Conservation (phyloP, 2,113 vertebrate genomes). For the Dolichallabes microphthalmus region DNA sequence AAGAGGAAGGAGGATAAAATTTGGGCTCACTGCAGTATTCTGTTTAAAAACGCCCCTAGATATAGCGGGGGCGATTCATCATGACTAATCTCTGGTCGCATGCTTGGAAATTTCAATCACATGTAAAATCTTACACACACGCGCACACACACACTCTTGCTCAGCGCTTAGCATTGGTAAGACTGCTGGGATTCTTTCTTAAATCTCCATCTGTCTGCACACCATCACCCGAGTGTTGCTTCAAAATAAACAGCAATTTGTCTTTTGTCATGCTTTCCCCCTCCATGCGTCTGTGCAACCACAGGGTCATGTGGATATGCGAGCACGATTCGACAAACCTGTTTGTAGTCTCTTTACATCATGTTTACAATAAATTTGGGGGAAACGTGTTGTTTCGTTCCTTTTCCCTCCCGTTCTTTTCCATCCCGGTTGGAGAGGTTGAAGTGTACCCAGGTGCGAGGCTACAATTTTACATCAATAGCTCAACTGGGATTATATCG, state of each 20-base stretch:
- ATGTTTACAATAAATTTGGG: background rate
- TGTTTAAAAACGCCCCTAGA: constrained; percentile 47
- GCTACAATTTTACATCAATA: background rate
- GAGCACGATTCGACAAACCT: background rate
- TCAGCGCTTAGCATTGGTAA: background rate
- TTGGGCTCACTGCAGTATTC: constrained; percentile 33
- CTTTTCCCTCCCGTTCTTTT: background rate
- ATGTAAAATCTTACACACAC: constrained; percentile 11
- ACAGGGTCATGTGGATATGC: no score
- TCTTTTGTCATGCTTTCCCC: background rate
- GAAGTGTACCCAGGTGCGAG: background rate
- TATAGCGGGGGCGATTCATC: constrained; percentile 40
- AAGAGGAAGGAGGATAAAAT: constrained; percentile 18
- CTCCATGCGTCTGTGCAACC: background rate
- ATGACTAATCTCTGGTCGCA: constrained; percentile 28
- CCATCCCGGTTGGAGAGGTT: background rate
- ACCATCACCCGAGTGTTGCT: background rate
- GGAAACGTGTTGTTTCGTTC: background rate
- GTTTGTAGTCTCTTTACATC: background rate
- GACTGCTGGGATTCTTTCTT: constrained; percentile 11
- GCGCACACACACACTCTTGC: constrained; percentile 9
- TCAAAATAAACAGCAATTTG: background rate
- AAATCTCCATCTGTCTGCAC: constrained; percentile 8
- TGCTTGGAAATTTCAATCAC: constrained; percentile 32
- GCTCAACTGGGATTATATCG: background rate